Evolutionary conservation across 2,113 vertebrate genomes (phyloP).

Genomic region (Brachyistius frenatus): DNA sequence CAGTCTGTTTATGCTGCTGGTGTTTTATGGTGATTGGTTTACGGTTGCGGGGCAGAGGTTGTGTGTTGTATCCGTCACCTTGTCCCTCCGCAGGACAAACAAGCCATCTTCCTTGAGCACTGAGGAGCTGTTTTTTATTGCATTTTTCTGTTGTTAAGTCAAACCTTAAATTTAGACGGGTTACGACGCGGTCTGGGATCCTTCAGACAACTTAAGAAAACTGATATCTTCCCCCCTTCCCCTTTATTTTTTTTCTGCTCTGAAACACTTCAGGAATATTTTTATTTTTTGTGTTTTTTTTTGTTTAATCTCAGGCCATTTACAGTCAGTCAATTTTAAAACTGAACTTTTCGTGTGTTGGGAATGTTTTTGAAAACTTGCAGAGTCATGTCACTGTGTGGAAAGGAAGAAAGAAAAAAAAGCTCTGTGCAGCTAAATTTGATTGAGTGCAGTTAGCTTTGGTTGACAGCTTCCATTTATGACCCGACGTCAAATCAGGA

Average conservation of each 20-base stretch:
- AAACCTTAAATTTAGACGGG: neutral
- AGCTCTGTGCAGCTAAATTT: neutral
- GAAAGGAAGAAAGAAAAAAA: neutral
- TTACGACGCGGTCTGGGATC: neutral
- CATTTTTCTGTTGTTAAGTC: neutral
- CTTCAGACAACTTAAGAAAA: neutral
- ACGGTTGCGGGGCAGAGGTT: neutral
- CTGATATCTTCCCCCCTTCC: too few species aligned
- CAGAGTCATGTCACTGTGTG: neutral
- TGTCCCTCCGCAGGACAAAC: neutral
- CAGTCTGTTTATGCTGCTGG: neutral
- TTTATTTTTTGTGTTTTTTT: neutral
- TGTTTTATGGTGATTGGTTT: conserved; percentile 21
- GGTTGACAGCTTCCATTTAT: neutral
- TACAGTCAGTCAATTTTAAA: too few species aligned
- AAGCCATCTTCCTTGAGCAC: neutral
- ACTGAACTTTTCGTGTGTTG: too few species aligned
- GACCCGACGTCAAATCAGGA: neutral
- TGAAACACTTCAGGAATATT: neutral
- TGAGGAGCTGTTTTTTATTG: neutral
- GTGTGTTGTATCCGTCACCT: neutral
- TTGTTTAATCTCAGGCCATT: too few species aligned
- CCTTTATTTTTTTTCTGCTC: too few species aligned
- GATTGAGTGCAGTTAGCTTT: neutral
- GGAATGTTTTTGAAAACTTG: neutral